Conservation (phyloP, 2,113 vertebrate species). For the Poecilia latipinna region DNA sequence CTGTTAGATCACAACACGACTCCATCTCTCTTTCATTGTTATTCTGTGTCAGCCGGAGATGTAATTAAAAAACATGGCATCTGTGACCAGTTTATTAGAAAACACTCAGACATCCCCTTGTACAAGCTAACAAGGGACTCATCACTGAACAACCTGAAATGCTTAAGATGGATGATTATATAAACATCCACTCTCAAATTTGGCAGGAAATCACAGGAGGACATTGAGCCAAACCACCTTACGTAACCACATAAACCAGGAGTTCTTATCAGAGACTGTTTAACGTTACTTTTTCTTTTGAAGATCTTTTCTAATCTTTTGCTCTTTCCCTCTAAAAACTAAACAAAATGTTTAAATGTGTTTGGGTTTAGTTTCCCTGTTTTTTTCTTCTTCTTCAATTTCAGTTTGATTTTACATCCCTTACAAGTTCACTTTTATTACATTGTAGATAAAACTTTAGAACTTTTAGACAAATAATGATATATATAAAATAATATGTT, state of each 20-base stretch:
- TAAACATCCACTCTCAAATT: background rate
- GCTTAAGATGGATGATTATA: background rate
- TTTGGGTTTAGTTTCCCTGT: too few relatives aligned
- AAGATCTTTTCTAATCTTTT: too few relatives aligned
- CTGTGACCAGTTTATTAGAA: background rate
- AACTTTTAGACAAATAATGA: too few relatives aligned
- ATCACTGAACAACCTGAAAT: background rate
- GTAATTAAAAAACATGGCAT: slow-evolving; percentile 6
- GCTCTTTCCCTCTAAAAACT: too few relatives aligned
- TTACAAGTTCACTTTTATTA: too few relatives aligned
- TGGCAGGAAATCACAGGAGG: background rate
- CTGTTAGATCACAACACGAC: background rate
- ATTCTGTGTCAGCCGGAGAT: slow-evolving; percentile 10
- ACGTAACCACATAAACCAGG: background rate
- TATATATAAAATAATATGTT: too few relatives aligned
- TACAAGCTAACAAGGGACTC: background rate
- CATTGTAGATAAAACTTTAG: too few relatives aligned
- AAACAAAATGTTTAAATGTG: too few relatives aligned
- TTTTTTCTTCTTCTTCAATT: too few relatives aligned
- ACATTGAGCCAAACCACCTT: background rate
- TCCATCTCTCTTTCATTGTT: slow-evolving; percentile 5
- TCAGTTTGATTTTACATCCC: too few relatives aligned
- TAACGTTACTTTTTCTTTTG: background rate
- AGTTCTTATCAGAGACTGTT: background rate
- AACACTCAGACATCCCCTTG: background rate